phyloP scores from a whole-genome alignment of 2,888 invertebrate genomes.

The Aromia moschata region DNA sequence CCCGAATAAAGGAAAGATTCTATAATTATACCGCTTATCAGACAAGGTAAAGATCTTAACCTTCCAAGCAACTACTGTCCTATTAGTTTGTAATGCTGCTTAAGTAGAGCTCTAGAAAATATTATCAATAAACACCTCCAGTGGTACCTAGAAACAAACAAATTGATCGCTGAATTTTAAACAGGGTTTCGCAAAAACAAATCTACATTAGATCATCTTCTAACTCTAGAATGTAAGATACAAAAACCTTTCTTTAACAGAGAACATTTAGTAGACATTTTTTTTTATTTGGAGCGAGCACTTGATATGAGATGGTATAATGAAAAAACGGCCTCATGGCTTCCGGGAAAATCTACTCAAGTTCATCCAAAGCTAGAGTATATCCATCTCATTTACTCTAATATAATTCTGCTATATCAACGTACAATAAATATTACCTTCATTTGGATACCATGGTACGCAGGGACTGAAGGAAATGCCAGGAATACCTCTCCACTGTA shows the following conservation, averaged over 20 bases:
- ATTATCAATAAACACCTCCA: constrained; percentile 4
- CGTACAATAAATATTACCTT: too few species aligned
- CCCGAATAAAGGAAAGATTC: background rate
- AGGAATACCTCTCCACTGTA: too few species aligned
- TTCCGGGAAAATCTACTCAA: too few species aligned
- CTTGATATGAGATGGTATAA: too few species aligned
- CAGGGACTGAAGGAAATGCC: too few species aligned
- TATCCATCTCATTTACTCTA: too few species aligned
- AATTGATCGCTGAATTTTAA: background rate
- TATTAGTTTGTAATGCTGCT: constrained; percentile 1
- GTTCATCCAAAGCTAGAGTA: too few species aligned
- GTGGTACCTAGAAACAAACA: background rate
- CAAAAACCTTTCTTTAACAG: background rate
- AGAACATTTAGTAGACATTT: background rate
- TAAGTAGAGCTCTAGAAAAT: constrained; percentile 3
- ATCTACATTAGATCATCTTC: background rate
- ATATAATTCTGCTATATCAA: too few species aligned
- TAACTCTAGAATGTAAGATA: background rate
- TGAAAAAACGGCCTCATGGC: too few species aligned
- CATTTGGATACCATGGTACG: too few species aligned
- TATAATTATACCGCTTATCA: background rate
- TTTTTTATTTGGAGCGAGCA: background rate
- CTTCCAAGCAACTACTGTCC: background rate
- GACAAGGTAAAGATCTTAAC: background rate
- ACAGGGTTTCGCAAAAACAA: too few species aligned